Base-by-base conservation (phyloP, 2,888 invertebrate species). In the Pristionchus arcanus region DNA sequence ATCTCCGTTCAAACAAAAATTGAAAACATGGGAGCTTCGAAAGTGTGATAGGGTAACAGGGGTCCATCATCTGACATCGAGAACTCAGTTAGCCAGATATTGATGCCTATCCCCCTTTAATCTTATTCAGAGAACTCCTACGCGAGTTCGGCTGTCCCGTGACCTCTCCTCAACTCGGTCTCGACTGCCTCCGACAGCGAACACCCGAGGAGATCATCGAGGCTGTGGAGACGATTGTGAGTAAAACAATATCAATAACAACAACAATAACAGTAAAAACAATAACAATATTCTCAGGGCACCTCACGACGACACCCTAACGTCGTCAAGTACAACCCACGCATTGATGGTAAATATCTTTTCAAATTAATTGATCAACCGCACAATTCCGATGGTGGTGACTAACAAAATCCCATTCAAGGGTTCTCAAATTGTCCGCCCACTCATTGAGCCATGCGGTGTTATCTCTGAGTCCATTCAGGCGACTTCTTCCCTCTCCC, bases 181-280 rank as follows among this genome's bases (percentile, higher is more conserved):
- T 91, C 49, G 91, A 91, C 13, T 93, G 93, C 81, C 92, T 93
- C 91, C 92, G 91, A 74, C 90, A 91, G n/a, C 34, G 91, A 53
- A 92, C 93, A 1, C 90, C 91, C 15, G 91, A 93, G n/a, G 92
- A 93, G 68, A 89, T 93, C 11, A 83, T 93, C 34, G 91, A 91
- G 86, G 93, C 91, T 0, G 92, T 93, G 84, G 93, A 92, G 31
- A 89, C 90, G 63, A 92, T 94, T 89, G 93, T 93, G 31, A 91
- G 91, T 90, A 34, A 19, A 31, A 34, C 3, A 16, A 66, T 87
- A 21, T 19, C 4, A 2, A 34, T 3, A 59, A 9, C 21, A 34
- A 77, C 3, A 77, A 13, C 42, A 49, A 49, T 2, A 59, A n/a
- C 21, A 55, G 2, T 16, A 55, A 31, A 2, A 9, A 53, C 15